A percentile compares a stretch with the other conserved stretches of the same genome.
Conservation (phyloP, 2,797 vertebrate species). For the Agapornis canus region DNA sequence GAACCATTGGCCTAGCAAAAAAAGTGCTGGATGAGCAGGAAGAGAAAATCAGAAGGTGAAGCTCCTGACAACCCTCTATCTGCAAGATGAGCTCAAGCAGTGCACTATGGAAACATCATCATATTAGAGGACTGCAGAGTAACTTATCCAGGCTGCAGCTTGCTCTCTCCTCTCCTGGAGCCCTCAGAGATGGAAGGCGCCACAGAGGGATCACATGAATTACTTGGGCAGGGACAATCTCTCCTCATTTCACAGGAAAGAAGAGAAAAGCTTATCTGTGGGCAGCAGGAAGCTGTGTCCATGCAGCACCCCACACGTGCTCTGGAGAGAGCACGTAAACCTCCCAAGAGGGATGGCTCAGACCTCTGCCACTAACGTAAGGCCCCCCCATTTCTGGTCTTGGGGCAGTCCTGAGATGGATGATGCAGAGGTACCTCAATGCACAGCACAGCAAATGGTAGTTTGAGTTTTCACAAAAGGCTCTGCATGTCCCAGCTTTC, state of each 20-base stretch:
- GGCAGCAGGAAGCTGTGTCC: not conserved
- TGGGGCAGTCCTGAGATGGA: not conserved
- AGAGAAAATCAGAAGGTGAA: not conserved
- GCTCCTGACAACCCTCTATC: not conserved
- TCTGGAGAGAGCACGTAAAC: not conserved
- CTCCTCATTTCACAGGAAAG: not conserved
- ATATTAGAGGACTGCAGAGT: not conserved
- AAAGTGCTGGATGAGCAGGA: accelerated
- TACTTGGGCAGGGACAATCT: not conserved
- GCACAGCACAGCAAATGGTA: not conserved
- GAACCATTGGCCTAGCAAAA: not conserved
- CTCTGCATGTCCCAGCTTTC: not conserved
- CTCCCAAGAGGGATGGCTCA: not conserved
- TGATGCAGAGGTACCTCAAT: not conserved
- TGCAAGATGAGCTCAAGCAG: not conserved
- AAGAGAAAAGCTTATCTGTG: not conserved
- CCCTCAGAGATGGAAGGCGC: not conserved
- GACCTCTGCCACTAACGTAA: not conserved
- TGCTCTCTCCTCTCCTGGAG: not conserved
- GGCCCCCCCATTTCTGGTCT: not conserved
- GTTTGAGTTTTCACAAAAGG: not conserved
- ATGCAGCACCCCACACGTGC: accelerated
- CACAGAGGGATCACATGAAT: not conserved
- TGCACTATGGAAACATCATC: accelerated
- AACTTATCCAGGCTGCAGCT: not conserved